Evolutionary conservation across 1,140 invertebrate genomes (phyloP).

Genomic region (Saccostrea cuccullata): DNA sequence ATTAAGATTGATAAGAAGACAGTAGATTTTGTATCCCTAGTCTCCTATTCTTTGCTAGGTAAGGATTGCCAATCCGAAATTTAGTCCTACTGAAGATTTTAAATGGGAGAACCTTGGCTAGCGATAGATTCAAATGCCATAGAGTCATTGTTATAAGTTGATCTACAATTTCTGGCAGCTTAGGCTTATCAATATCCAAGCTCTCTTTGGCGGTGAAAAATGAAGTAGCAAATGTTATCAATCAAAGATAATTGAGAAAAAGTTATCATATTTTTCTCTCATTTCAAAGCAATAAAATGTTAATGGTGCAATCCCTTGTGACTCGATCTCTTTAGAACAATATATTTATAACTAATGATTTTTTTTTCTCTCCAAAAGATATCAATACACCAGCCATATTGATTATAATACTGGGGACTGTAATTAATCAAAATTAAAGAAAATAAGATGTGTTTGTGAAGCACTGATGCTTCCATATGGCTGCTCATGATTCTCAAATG

Average conservation of each 20-base stretch:
- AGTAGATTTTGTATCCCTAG: background rate
- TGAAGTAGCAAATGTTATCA: constrained; percentile 7
- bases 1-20: background rate
- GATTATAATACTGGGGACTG: no score
- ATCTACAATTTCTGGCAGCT: background rate
- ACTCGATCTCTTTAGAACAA: background rate
- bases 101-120: background rate
- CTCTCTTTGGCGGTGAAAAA: background rate
- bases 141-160: background rate
- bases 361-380: background rate
- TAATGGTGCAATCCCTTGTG: constrained; percentile 13
- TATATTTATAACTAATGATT: background rate
- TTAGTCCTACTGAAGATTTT: no score
- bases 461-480: no score
- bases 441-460: no score
- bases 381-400: no score
- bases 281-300: constrained; percentile 14
- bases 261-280: background rate
- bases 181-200: background rate
- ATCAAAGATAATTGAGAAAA: constrained; percentile 21
- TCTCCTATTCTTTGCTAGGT: background rate
- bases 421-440: no score
- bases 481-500: no score
- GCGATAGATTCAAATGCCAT: background rate
- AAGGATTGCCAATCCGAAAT: no score